Percentiles rank a stretch among this genome's conserved stretches.
phyloP scores from a whole-genome alignment of 2,888 invertebrate genomes.

The Synergus umbraculus region DNA sequence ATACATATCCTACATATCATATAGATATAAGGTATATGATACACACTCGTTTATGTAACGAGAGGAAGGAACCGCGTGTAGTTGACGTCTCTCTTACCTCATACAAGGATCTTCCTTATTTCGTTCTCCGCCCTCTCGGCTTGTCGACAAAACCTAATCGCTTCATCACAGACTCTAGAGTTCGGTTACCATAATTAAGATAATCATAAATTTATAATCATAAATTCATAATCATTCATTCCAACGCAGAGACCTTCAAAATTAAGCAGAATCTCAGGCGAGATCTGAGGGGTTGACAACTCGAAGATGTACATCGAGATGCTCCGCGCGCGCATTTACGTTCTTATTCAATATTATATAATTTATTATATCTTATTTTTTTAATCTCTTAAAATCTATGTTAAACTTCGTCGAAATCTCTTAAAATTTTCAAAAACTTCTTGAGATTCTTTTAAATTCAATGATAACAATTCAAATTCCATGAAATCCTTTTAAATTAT shows the following conservation, averaged over 20 bases:
- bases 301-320: no score
- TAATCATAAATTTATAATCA: background rate
- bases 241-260: background rate
- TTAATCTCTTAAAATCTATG: no score
- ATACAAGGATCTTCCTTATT: conserved; percentile 30
- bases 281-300: no score
- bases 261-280: no score
- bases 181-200: background rate
- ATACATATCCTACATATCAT: conserved; percentile 48
- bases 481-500: no score
- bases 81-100: conserved; percentile 57
- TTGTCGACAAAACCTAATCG: conserved; percentile 2
- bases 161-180: background rate
- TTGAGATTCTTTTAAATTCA: no score
- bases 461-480: no score
- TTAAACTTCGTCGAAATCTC: no score
- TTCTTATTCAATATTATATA: no score
- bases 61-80: conserved; percentile 51
- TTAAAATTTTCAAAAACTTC: no score
- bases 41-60: conserved; percentile 18
- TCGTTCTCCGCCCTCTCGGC: background rate
- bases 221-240: background rate
- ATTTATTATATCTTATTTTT: no score
- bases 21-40: background rate
- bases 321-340: no score